These are phyloP conservation scores for Scophthalmus maximus DNA, from an alignment of 2,113 vertebrate genomes.

Conservation along the genomic window DNA sequence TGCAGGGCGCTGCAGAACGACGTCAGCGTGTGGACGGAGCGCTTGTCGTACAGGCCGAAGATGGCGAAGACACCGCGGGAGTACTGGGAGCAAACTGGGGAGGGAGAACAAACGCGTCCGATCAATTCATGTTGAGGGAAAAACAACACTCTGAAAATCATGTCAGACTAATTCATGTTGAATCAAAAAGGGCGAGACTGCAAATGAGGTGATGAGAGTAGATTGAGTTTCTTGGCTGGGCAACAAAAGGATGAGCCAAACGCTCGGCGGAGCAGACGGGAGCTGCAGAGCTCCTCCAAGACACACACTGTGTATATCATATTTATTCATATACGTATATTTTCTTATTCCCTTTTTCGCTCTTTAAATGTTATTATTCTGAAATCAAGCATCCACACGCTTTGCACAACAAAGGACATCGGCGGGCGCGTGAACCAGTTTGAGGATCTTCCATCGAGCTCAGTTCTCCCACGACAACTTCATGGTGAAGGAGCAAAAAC, in stretches of 20 bases:
- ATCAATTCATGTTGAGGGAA: background rate
- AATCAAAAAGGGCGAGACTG: too few species aligned
- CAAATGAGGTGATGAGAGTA: background rate
- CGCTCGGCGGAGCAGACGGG: background rate
- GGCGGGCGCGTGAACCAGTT: conserved; percentile 5
- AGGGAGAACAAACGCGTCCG: background rate
- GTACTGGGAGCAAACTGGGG: conserved; percentile 97
- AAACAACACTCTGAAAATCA: too few species aligned
- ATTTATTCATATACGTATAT: background rate
- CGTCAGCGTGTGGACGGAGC: conserved; percentile 97
- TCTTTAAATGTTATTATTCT: background rate
- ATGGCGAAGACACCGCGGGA: conserved; percentile 99
- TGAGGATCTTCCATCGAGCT: conserved; percentile 8
- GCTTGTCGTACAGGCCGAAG: conserved; percentile 99
- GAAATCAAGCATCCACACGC: conserved; percentile 4
- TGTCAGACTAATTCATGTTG: too few species aligned
- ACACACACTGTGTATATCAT: background rate
- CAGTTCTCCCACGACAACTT: conserved; percentile 5
- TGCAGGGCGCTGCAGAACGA: conserved; percentile 99
- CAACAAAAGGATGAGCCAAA: background rate
- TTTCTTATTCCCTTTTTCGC: background rate
- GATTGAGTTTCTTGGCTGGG: background rate
- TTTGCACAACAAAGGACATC: background rate
- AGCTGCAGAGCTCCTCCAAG: background rate
- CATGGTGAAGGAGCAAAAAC: conserved; percentile 9